Percentiles rank a stretch among this genome's conserved stretches.
phyloP scores from a whole-genome alignment of 37 sponge, comb jelly and placozoan species.

The Chondrosia reniformis region DNA sequence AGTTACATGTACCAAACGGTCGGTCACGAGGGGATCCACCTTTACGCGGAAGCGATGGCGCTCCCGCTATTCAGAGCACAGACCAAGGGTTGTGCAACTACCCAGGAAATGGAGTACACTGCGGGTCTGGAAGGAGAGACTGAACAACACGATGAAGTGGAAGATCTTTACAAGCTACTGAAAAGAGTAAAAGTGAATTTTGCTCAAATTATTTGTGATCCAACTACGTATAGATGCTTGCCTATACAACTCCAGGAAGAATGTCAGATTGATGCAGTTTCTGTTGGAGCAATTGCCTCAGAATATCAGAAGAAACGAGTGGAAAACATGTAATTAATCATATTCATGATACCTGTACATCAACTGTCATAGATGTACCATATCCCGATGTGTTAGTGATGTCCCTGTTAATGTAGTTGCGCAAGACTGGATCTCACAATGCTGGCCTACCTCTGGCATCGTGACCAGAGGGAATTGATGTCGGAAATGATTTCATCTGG shows the following conservation, averaged over 20 bases:
- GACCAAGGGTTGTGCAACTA: constrained; percentile 56
- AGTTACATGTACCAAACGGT: constrained; percentile 98
- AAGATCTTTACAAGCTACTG: constrained; percentile 82
- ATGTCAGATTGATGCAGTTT: constrained; percentile 70
- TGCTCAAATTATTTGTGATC: background rate
- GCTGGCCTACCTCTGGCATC: constrained; percentile 90
- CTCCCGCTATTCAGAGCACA: constrained; percentile 67
- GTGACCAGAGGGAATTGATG: constrained; percentile 82
- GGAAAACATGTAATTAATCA: constrained; percentile 81
- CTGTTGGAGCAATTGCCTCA: constrained; percentile 91
- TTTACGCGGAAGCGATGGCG: constrained; percentile 77
- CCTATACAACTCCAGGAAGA: constrained; percentile 25
- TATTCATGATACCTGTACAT: background rate
- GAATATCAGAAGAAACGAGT: constrained; percentile 94
- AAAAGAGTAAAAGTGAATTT: constrained; percentile 48
- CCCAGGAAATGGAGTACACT: constrained; percentile 51
- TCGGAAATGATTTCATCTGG: constrained; percentile 81
- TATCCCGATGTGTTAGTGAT: background rate
- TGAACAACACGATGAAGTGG: constrained; percentile 99
- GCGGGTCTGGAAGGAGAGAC: constrained; percentile 10
- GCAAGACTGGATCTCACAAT: constrained; percentile 76
- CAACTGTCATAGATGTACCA: background rate
- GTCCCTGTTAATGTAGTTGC: constrained; percentile 48
- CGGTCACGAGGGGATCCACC: constrained; percentile 79
- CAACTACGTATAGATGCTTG: background rate